These are phyloP conservation scores for Formica exsecta DNA, from an alignment of 1,140 invertebrate species.

Conservation along the genomic window DNA sequence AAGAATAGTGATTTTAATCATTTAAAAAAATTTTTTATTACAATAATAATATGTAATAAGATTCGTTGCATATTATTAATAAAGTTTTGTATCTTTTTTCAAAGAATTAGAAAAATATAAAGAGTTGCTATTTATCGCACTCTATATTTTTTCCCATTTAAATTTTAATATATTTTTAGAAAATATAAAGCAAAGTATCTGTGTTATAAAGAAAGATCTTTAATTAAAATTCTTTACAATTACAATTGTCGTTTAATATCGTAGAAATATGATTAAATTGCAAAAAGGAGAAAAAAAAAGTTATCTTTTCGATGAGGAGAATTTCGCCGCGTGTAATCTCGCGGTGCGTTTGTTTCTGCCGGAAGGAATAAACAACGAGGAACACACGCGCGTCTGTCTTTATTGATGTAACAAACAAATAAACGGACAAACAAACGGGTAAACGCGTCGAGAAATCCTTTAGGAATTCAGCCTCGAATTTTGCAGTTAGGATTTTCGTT, in stretches of 20 bases:
- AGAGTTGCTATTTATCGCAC: too few species aligned
- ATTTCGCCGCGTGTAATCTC: neutral
- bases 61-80: too few species aligned
- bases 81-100: too few species aligned
- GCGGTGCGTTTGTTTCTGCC: neutral
- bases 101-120: too few species aligned
- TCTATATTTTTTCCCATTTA: too few species aligned
- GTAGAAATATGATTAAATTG: neutral
- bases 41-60: too few species aligned
- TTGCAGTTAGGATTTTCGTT: slow-evolving; percentile 34
- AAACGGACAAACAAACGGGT: slow-evolving; percentile 14
- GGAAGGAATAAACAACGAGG: slow-evolving; percentile 22
- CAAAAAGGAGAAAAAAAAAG: neutral
- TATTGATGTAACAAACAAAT: slow-evolving; percentile 12
- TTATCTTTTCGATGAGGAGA: neutral
- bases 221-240: neutral
- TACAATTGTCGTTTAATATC: neutral
- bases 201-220: neutral
- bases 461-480: slow-evolving; percentile 35
- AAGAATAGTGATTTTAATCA: too few species aligned
- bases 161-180: too few species aligned
- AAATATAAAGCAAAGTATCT: too few species aligned
- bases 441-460: slow-evolving; percentile 8
- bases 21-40: too few species aligned
- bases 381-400: neutral